Evolutionary conservation across 2,113 vertebrate genomes (phyloP), one percentile per base, ranked within the genome.

Genomic region (Oceanites oceanicus): DNA sequence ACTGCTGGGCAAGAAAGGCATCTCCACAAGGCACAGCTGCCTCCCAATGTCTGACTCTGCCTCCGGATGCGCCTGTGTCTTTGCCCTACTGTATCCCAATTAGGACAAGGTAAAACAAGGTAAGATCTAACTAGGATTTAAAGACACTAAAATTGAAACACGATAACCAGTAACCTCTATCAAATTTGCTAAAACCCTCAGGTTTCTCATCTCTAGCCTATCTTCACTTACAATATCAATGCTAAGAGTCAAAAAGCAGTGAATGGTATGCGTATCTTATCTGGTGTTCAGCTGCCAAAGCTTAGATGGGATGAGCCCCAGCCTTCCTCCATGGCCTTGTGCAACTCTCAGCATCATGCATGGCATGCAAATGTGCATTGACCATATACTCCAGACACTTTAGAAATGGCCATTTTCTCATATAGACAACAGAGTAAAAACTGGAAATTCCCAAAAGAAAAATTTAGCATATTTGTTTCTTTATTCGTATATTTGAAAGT

Each of bases 151-250:
- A 94, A 89, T 76, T 42, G 93, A 96, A 74, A 61, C 63, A 72
- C 7, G 8, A 77, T 93, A 88, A 53, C 47, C 45, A 72, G 86
- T 62, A 83, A 90, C 27, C 52, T 53, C 78, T 77, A 82, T 13
- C 36, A 74, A 89, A 79, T 55, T 62, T 16, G 44, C 75, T 75
- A 73, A 78, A 56, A 13, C 55, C 26, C 32, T 79, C 55, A 11
- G 52, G 73, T 79, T 93, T 93, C 86, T 94, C 52, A 45, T 66
- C 21, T 71, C 81, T 88, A 67, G 91, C 90, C 79, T 95, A 94
- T 61, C 68, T 68, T 80, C 65, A 42, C 78, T 96, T 86, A 74
- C 3, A 85, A 26, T 76, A 87, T 42, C 22, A 34, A 70, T 50
- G 56, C 63, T 73, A 27, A 44, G 75, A 81, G 94, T 91, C 71